Base-by-base conservation (phyloP, 2,797 vertebrate species). In the Psittacula echo region DNA sequence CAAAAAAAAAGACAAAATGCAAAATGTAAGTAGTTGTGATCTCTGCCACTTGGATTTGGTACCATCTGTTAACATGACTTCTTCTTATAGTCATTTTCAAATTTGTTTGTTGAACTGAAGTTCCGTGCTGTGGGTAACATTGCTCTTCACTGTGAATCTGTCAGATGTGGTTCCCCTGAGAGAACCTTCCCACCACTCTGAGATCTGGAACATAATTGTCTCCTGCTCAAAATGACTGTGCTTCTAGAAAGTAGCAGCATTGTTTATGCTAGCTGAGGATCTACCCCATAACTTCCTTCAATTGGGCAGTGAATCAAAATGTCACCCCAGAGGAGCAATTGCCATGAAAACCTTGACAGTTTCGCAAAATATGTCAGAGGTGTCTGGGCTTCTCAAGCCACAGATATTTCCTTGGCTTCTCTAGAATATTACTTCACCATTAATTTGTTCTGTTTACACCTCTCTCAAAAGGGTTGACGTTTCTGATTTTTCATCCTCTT, bases 21-120 rank as follows among this genome's bases (percentile, higher is more conserved):
- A 1, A 87, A 89, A 72, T 83, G 27, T 68, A 78, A 91, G 60
- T 75, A 95, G 37, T 80, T 80, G 65, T 87, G 79, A 72, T 92
- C 84, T 94, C 87, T 94, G 72, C 85, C 62, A 51, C 90, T 68
- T 89, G 82, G 48, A 83, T 93, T 96, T 75, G 72, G 27, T 93
- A 68, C 78, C 65, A 61, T 74, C 92, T 91, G 53, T 94, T 90
- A 88, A 72, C 19, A 7, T 65, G 56, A 61, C 45, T 89, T 74
- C 56, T 87, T 87, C 53, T 79, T 79, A 50, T 74, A 75, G 53
- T 87, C 17, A 39, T 11, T 87, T 95, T 93, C 72, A 64, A 34
- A 48, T 85, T 60, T 85, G 54, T 89, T 76, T 90, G 56, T 87
- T 93, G 82, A 72, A 74, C 50, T 76, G 56, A 61, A 67, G 23